A percentile compares a stretch with the other conserved stretches of the same genome.
Conservation (phyloP, 2,888 invertebrate genomes). For the Autographa gamma region DNA sequence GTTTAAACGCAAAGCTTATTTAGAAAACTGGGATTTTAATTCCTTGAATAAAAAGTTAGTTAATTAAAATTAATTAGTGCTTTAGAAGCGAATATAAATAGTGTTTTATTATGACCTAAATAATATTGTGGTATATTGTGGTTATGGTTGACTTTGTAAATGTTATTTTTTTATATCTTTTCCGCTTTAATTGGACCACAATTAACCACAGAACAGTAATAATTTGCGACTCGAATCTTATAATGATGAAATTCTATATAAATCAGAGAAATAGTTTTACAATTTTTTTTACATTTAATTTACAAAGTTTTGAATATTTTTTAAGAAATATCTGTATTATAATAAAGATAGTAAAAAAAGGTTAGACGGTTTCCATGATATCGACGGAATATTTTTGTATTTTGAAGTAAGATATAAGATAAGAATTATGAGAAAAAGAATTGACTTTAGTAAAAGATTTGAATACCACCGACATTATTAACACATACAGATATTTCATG, state of each 20-base stretch:
- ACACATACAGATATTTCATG: neutral
- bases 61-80: no score
- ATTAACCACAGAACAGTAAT: neutral
- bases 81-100: neutral
- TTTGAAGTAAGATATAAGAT: neutral
- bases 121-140: neutral
- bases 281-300: neutral
- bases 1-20: neutral
- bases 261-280: neutral
- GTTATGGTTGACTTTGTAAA: neutral
- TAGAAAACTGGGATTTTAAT: neutral
- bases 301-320: neutral
- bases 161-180: neutral
- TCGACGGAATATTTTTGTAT: slow-evolving; percentile 2
- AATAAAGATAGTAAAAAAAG: neutral
- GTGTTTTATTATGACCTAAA: neutral
- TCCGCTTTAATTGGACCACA: neutral
- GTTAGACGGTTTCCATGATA: neutral
- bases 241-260: neutral
- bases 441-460: neutral
- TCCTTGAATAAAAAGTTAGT: no score
- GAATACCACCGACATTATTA: neutral
- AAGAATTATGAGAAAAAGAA: neutral
- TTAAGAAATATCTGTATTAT: neutral
- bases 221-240: no score